phyloP scores from a whole-genome alignment of 2,888 invertebrate species.

The Mesochorus sp. region DNA sequence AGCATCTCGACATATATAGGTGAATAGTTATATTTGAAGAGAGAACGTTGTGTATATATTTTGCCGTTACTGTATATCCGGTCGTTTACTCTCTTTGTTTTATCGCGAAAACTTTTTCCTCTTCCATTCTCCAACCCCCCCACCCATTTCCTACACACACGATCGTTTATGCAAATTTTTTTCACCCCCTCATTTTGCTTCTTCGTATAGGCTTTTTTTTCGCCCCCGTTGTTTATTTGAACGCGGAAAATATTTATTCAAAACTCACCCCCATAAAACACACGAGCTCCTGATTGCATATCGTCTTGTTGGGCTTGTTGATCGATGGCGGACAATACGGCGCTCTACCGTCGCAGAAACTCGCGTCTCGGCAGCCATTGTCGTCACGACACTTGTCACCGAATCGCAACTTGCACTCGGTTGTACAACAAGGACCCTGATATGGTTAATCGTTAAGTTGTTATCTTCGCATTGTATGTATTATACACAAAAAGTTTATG shows the following conservation, averaged over 20 bases:
- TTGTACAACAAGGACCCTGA: conserved; percentile 97
- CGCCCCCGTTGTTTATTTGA: background rate
- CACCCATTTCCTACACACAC: no score
- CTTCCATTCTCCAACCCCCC: background rate
- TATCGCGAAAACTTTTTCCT: conserved; percentile 2
- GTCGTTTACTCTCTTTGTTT: conserved; percentile 27
- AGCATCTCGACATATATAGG: background rate
- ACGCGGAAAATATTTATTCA: background rate
- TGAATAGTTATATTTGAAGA: background rate
- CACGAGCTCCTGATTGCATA: conserved; percentile 98
- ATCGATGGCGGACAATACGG: conserved; percentile 96
- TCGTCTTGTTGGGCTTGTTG: conserved; percentile 96
- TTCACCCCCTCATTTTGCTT: background rate
- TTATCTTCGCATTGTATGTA: background rate
- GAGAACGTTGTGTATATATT: background rate
- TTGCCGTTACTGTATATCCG: background rate
- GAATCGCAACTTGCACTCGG: conserved; percentile 91
- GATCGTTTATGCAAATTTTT: conserved; percentile 32
- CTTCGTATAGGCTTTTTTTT: background rate
- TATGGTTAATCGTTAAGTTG: background rate
- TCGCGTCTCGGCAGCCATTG: conserved; percentile 96
- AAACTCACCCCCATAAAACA: conserved; percentile 96
- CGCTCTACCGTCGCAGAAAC: conserved; percentile 94
- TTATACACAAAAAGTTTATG: no score
- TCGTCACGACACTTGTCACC: conserved; percentile 95